Evolutionary conservation across 2,888 invertebrate species (phyloP).

Genomic region (Hyalella azteca): DNA sequence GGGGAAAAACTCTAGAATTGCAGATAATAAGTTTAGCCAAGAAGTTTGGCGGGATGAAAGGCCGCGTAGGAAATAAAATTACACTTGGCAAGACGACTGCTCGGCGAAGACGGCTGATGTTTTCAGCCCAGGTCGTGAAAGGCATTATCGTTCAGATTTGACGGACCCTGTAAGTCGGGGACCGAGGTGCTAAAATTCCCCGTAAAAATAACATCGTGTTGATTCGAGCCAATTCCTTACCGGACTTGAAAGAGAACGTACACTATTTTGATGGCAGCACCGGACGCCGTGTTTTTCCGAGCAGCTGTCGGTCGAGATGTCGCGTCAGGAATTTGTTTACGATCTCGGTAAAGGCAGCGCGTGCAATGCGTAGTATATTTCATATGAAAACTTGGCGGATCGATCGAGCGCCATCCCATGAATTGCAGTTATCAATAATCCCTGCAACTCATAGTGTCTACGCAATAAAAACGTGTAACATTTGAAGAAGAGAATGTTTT

Average conservation of each 20-base stretch:
- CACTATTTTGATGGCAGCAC: not conserved
- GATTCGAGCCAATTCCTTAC: not conserved
- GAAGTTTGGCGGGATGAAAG: slow-evolving; percentile 29
- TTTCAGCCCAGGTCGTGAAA: not conserved
- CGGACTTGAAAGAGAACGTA: not conserved
- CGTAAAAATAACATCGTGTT: slow-evolving; percentile 1
- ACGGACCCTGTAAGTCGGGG: slow-evolving; percentile 19
- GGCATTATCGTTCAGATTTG: slow-evolving; percentile 23
- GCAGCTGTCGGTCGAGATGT: too few relatives aligned
- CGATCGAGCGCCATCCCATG: too few relatives aligned
- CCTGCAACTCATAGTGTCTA: too few relatives aligned
- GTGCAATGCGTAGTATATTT: too few relatives aligned
- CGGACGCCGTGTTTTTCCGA: too few relatives aligned
- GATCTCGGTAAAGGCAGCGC: too few relatives aligned
- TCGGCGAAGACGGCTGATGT: slow-evolving; percentile 3
- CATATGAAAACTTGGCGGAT: too few relatives aligned
- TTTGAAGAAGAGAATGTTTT: too few relatives aligned
- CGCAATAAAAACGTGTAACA: too few relatives aligned
- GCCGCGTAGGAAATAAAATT: slow-evolving; percentile 5
- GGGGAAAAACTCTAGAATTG: not conserved
- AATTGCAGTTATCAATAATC: too few relatives aligned
- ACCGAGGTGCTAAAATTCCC: not conserved
- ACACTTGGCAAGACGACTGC: slow-evolving; percentile 24
- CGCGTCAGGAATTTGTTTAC: too few relatives aligned
- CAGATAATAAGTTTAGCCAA: slow-evolving; percentile 30